Evolutionary conservation across 1,140 invertebrate species (phyloP), one percentile per base, ranked within the genome.

Genomic region (Eufriesea mexicana): DNA sequence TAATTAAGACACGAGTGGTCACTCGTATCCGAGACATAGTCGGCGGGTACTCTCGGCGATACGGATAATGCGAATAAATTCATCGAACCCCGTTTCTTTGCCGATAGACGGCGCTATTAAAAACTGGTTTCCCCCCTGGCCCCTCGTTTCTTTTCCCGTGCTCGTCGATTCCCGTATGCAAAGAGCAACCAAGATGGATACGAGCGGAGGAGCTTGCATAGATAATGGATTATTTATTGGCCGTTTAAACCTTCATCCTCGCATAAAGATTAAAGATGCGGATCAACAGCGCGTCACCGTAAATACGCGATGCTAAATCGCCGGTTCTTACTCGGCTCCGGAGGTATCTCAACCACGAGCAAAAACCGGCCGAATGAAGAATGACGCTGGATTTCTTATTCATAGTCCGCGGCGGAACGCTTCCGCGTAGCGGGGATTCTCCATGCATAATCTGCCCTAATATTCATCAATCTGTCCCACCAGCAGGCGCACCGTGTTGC

Each of bases 401-500:
- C 71, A 74, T 74, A 74, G 71, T 74, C 16, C 55, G 35, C 71
- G 54, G 55, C 1, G 23, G 9, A 55, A 42, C 51, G 55, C 54
- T 74, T 74, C 71, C 71, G 55, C 71, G 54, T 59, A 35, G 57
- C 71, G 54, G 18, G 28, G 28, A 61, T 74, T 74, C 71, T 59
- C 35, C 71, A 74, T 74, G 71, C 71, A 74, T 74, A 74, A 74
- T 74, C 71, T 25, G 16, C 57, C 12, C 71, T 61, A 61, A 74
- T 74, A 59, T 59, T 59, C 71, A 74, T 74, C 71, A 74, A 74
- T 57, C 54, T 59, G 71, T 1, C 42, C 9, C 23, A 54, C 59
- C 20, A 45, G 7, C 23, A n/a, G 35, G 45, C 20, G 25, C 45
- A 16, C 45, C 12, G 9, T 45, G n/a, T 70, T 5, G 25, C 47